Base-by-base conservation (phyloP, 2,113 vertebrate genomes). In the Phoxinus phoxinus region DNA sequence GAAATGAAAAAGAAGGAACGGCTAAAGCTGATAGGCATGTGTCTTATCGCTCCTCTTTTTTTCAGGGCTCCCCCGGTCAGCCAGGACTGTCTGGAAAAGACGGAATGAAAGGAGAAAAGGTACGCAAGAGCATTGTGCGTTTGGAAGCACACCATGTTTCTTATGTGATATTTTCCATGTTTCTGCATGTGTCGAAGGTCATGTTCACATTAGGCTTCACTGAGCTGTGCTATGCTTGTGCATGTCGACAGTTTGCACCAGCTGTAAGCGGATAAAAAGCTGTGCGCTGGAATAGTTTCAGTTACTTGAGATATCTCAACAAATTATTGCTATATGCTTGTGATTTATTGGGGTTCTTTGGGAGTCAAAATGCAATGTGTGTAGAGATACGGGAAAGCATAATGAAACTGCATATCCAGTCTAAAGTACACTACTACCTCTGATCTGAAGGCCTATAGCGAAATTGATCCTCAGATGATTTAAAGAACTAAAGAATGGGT, bases 21-120 rank as follows among this genome's bases (percentile, higher is more conserved):
- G 35, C 92, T 90, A 89, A 92, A 75, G 79, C 89, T 93, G 91
- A 94, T 92, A 90, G 90, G 19, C 11, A 92, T 92, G 87, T 87
- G 85, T 88, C 88, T 78, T 85, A 93, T 91, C 86, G 81, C 91
- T 88, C 81, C 86, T 79, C 87, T 89, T 87, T 91, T 94, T 53
- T 76, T 83, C 91, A 97, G 97, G 97, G 96, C 72, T 93, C 94
- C 76, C 89, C 91, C 67, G 96, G 96, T 91, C 94, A 95, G 84
- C 91, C 94, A 0, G 97, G 97, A 82, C 88, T 88, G 78, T 94
- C 94, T 63, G 98, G 97, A 89, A 95, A 91, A 90, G 94, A 96
- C 90, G 98, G 97, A 87, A 89, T 92, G 86, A 99, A 97, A 96
- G 98, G 98, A 94, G 95, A 97, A 86, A 99, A 99, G 97, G 96